Evolutionary conservation across 92 coral and sea anemone species (phyloP).

Genomic region (Phymanthus crucifer): DNA sequence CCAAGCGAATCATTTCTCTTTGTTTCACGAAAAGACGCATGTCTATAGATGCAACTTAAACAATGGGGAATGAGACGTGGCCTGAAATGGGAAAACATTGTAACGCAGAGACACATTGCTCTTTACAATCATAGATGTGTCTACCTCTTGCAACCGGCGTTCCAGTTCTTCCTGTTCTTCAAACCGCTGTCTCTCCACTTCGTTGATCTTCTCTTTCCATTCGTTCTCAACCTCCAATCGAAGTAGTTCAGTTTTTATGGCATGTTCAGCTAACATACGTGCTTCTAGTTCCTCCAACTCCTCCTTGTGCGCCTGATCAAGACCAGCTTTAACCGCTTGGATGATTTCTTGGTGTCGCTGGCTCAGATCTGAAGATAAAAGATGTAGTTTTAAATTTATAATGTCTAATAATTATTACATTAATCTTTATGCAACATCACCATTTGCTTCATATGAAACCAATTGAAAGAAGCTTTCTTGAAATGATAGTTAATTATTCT

Average conservation of each 20-base stretch:
- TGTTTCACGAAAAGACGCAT: too few species aligned
- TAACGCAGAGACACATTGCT: too few species aligned
- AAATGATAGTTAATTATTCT: too few species aligned
- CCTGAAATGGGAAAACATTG: too few species aligned
- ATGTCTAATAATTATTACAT: neutral
- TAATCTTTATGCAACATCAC: too few species aligned
- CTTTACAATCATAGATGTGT: too few species aligned
- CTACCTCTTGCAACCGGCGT: constrained; percentile 54
- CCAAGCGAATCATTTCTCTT: too few species aligned
- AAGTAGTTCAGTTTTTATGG: constrained; percentile 81
- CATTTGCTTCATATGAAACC: too few species aligned
- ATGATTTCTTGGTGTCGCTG: constrained; percentile 82
- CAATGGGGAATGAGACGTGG: too few species aligned
- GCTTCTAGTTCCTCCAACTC: constrained; percentile 88
- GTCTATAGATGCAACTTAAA: too few species aligned
- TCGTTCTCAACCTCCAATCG: constrained; percentile 86
- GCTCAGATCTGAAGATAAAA: constrained; percentile 61
- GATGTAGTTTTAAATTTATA: neutral
- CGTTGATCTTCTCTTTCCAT: constrained; percentile 69
- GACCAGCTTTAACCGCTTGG: constrained; percentile 73
- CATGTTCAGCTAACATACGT: constrained; percentile 81
- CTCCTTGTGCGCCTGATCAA: constrained; percentile 85
- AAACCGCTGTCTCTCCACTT: constrained; percentile 54
- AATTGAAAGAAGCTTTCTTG: too few species aligned
- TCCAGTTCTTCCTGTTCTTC: constrained; percentile 47